Evolutionary conservation across 2,888 invertebrate genomes (phyloP).

Genomic region (Mythimna vitellina): DNA sequence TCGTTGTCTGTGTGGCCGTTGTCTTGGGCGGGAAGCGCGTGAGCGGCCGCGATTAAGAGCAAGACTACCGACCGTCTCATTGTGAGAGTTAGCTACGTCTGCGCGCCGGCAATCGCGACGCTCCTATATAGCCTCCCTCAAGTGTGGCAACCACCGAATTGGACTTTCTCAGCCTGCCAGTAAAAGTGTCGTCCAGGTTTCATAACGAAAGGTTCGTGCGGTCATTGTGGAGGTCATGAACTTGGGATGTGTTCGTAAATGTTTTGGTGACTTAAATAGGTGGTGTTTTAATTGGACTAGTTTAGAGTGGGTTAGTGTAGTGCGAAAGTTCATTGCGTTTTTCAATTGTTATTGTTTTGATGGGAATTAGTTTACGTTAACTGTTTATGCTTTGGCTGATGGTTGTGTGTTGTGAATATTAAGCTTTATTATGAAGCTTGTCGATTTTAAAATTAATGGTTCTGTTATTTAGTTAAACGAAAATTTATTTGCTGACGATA

Average conservation of each 20-base stretch:
- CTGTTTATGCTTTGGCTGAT: conserved; percentile 16
- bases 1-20: conserved; percentile 94
- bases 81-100: conserved; percentile 79
- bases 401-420: background rate
- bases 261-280: conserved; percentile 36
- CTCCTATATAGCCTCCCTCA: conserved; percentile 81
- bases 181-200: conserved; percentile 88
- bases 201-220: conserved; percentile 83
- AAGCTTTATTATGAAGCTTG: background rate
- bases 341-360: conserved; percentile 54
- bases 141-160: conserved; percentile 80
- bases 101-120: conserved; percentile 78
- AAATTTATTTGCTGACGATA: background rate
- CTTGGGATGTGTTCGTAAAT: conserved; percentile 60
- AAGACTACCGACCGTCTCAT: conserved; percentile 84
- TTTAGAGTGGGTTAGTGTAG: conserved; percentile 38
- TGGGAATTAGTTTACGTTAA: conserved; percentile 53
- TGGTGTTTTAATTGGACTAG: conserved; percentile 19
- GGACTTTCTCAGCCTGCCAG: conserved; percentile 88
- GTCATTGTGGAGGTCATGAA: conserved; percentile 80
- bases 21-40: conserved; percentile 93
- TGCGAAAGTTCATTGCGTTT: conserved; percentile 57
- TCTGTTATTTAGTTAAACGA: no score
- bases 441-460: background rate
- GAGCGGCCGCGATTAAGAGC: conserved; percentile 85